Evolutionary conservation across 2,113 vertebrate species (phyloP).

Genomic region (Odocoileus virginianus): DNA sequence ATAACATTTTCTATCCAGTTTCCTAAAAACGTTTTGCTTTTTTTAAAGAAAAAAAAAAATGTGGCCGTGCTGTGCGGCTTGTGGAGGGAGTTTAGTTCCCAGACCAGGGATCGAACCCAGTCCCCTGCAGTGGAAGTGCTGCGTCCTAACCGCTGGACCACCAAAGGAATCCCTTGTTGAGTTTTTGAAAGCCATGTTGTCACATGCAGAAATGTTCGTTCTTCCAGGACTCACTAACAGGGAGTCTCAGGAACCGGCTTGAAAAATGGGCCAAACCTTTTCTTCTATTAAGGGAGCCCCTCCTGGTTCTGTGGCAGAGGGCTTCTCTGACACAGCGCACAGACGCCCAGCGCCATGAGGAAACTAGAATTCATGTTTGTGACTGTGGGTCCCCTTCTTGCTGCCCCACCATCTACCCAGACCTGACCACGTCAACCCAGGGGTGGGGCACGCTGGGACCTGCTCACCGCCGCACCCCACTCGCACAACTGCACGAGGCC

Average conservation of each 20-base stretch:
- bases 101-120: background rate
- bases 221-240: background rate
- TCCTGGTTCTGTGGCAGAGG: background rate
- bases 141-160: background rate
- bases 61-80: accelerated
- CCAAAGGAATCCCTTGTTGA: background rate
- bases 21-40: background rate
- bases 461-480: background rate
- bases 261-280: background rate
- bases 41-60: background rate
- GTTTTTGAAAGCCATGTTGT: background rate
- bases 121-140: background rate
- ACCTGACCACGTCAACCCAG: background rate
- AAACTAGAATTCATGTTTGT: background rate
- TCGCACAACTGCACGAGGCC: accelerated
- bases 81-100: background rate
- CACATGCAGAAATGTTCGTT: background rate
- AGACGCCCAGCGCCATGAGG: accelerated
- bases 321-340: background rate
- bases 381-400: background rate
- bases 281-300: background rate
- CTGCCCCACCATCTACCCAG: background rate
- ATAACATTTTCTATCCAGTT: background rate
- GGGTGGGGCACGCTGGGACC: background rate
- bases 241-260: background rate